Evolutionary conservation across 1,140 invertebrate species (phyloP).

Genomic region (Hycleus phaleratus): DNA sequence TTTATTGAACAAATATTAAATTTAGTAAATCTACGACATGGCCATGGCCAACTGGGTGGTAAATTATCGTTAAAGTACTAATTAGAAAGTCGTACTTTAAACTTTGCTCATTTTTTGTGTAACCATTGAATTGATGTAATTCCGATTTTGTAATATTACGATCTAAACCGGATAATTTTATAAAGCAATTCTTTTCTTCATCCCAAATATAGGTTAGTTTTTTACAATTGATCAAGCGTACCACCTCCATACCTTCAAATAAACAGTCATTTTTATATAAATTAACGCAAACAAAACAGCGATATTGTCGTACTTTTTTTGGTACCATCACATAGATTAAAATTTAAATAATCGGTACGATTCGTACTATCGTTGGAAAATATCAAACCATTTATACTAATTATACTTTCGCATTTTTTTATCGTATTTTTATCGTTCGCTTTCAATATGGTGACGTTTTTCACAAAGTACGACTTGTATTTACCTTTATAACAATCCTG

Average conservation of each 20-base stretch:
- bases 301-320: slow-evolving; percentile 25
- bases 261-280: not conserved
- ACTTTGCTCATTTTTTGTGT: slow-evolving; percentile 46
- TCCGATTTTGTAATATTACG: slow-evolving; percentile 45
- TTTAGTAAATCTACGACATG: too few species aligned
- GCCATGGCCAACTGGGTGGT: too few species aligned
- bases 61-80: too few species aligned
- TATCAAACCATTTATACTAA: not conserved
- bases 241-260: slow-evolving; percentile 22
- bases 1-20: not conserved
- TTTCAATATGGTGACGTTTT: slow-evolving; percentile 19
- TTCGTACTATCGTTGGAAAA: slow-evolving; percentile 24
- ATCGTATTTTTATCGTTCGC: not conserved
- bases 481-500: slow-evolving; percentile 34
- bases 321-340: slow-evolving; percentile 43
- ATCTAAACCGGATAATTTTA: slow-evolving; percentile 59
- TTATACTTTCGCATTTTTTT: slow-evolving; percentile 2
- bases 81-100: slow-evolving; percentile 37
- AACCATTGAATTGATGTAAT: slow-evolving; percentile 52
- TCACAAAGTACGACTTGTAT: slow-evolving; percentile 31
- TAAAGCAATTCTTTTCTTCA: slow-evolving; percentile 48
- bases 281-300: slow-evolving; percentile 28
- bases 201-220: slow-evolving; percentile 36
- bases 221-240: slow-evolving; percentile 28
- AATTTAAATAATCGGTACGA: slow-evolving; percentile 23